Base-by-base conservation (phyloP, 2,113 vertebrate species). In the Suricata suricatta region DNA sequence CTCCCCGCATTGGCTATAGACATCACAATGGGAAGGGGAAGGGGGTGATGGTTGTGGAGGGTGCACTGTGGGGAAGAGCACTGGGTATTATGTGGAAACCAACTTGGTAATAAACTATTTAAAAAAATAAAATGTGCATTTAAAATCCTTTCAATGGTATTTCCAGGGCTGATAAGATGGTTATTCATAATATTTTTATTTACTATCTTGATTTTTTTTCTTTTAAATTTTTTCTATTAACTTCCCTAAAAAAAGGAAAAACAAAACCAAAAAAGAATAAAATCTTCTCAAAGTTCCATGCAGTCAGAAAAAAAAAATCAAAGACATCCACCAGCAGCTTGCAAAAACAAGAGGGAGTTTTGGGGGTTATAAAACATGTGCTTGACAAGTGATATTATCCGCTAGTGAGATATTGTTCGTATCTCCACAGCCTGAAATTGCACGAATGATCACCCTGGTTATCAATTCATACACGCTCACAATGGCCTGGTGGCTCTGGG, bases 321-420 rank as follows among this genome's bases (percentile, higher is more conserved):
- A 98, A 98, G 98, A 63, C 97, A 98, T 87, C 95, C 96, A 98
- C 98, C 95, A 96, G 95, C 14, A 2, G 97, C 95, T 98, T 98
- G 95, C 79, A 95, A 97, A 98, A 96, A 97, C 98, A 98, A 98
- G 97, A 98, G 72, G 31, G 91, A 91, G 82, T 98, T 98, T 97
- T 97, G 96, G 92, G 97, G 97, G 87, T 98, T 98, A 98, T 99
- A 98, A 98, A 98, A 96, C 98, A 98, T 96, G 95, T 96, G 96
- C 97, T 95, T 6, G 97, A 98, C 98, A 98, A 96, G 94, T 90
- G 98, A 95, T 98, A 98, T 98, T 98, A 98, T 97, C 97, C 97
- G 98, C 97, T 92, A 93, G 98, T 79, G 98, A 98, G 98, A 97
- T 98, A 98, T 93, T 97, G 97, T 98, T 98, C 97, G 11, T 96